Evolutionary conservation across 1,140 invertebrate species (phyloP).

Genomic region (Episyrphus balteatus): DNA sequence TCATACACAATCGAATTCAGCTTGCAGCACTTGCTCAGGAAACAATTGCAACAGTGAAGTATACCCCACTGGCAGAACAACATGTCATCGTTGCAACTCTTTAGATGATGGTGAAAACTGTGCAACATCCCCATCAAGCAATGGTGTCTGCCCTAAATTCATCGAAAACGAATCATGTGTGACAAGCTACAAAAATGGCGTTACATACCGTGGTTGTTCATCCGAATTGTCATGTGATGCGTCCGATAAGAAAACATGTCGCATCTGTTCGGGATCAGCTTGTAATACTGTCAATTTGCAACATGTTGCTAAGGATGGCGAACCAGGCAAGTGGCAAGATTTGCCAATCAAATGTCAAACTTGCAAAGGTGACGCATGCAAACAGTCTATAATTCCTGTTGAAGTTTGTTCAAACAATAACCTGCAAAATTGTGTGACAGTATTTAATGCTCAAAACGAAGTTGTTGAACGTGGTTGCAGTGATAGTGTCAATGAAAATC

Average conservation of each 20-base stretch:
- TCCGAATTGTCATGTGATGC: slow-evolving; percentile 21
- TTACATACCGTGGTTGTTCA: slow-evolving; percentile 23
- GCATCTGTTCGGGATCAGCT: slow-evolving; percentile 11
- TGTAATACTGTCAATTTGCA: slow-evolving; percentile 27
- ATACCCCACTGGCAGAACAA: slow-evolving; percentile 13
- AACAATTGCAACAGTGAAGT: slow-evolving; percentile 23
- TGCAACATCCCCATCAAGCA: slow-evolving; percentile 12
- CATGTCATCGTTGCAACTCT: slow-evolving; percentile 24
- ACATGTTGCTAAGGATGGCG: slow-evolving; percentile 11
- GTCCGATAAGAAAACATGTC: slow-evolving; percentile 16
- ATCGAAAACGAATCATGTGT: slow-evolving; percentile 18
- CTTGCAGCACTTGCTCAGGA: slow-evolving; percentile 18
- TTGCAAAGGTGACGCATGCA: slow-evolving; percentile 9
- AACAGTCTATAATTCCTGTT: slow-evolving; percentile 8
- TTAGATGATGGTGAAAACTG: slow-evolving; percentile 7
- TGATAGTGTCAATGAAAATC: slow-evolving; percentile 2
- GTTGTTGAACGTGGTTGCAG: slow-evolving; percentile 22
- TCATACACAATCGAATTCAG: slow-evolving; percentile 9
- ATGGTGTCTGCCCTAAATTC: slow-evolving; percentile 20
- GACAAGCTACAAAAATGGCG: slow-evolving; percentile 13
- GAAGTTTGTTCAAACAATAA: slow-evolving; percentile 8
- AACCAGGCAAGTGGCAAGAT: slow-evolving; percentile 22
- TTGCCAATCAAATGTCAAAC: slow-evolving; percentile 18
- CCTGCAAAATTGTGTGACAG: slow-evolving; percentile 23
- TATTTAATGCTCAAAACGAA: slow-evolving; percentile 14